Evolutionary conservation across 2,797 vertebrate genomes (phyloP), one percentile per base, ranked within the genome.

Genomic region (Protonibea diacanthus): DNA sequence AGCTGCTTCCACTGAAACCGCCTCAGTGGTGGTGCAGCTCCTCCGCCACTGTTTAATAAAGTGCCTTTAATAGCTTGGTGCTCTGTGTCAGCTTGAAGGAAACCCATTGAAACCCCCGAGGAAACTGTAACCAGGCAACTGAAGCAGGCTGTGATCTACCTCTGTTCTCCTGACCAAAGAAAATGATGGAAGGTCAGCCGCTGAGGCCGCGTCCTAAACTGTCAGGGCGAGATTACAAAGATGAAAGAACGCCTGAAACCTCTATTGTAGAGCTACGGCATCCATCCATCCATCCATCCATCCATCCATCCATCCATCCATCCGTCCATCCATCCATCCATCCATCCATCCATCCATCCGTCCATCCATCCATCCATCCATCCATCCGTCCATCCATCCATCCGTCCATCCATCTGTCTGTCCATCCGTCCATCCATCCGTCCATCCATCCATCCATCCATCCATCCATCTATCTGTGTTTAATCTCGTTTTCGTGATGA

Each of bases 91-190:
- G 72, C 65, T 69, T 58, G 66, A 85, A 86, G 85, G 69, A 80
- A 80, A 73, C 61, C 74, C 83, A 81, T 2, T 61, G 76, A 89
- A 83, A 82, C 75, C 84, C 76, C 63, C 0, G 44, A 86, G 82
- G 73, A 90, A 78, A 61, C 81, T 80, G 92, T 92, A 90, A 85
- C 90, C 83, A 90, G 81, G 89, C 90, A 93, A 93, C 91, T 64
- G 66, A 77, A 73, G 76, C 65, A 21, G 66, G 42, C 81, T 13
- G 72, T 29, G 62, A 74, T 72, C 78, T 25, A 17, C 33, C 60
- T 33, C 27, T 45, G 81, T 59, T 73, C 70, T 76, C 73, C 71
- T 75, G 55, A 75, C 88, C 71, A 69, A 67, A 81, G 82, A 73
- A 81, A 84, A 85, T 65, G 60, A 85, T 67, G 63, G 66, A 70